Conservation (phyloP, 2,113 vertebrate genomes). For the Pachypanchax playfairii region DNA sequence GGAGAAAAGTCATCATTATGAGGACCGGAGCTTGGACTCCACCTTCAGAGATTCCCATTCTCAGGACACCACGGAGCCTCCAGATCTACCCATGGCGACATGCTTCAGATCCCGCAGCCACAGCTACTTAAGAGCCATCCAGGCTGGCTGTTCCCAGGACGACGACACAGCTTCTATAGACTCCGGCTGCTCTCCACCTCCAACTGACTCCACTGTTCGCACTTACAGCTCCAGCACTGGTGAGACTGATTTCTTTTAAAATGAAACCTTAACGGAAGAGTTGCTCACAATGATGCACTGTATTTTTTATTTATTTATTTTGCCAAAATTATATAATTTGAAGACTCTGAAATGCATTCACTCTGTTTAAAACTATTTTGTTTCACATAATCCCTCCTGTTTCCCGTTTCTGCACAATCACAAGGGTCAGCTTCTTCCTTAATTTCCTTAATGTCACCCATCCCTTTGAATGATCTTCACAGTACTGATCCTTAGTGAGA, state of each 20-base stretch:
- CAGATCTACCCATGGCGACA: constrained; percentile 91
- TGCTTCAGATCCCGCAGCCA: constrained; percentile 98
- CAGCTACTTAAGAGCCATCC: constrained; percentile 99
- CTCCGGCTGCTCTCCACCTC: constrained; percentile 93
- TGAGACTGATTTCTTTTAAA: constrained; percentile 77
- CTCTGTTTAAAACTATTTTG: neutral
- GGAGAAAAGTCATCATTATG: constrained; percentile 89
- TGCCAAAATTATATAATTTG: neutral
- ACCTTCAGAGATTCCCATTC: constrained; percentile 91
- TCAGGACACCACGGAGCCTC: constrained; percentile 83
- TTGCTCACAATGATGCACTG: neutral
- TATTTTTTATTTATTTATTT: too few species aligned
- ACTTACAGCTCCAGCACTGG: constrained; percentile 93
- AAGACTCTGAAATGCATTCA: neutral
- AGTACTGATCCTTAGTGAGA: constrained; percentile 5
- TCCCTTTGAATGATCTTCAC: constrained; percentile 22
- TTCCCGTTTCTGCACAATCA: neutral
- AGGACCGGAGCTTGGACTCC: constrained; percentile 87
- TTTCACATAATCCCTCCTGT: neutral
- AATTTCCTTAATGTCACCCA: constrained; percentile 14
- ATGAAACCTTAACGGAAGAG: neutral
- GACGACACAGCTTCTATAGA: constrained; percentile 92
- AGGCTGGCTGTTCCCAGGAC: constrained; percentile 97
- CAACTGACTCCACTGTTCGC: constrained; percentile 86
- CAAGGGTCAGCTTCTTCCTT: neutral